A percentile compares a stretch with the other conserved stretches of the same genome.
Evolutionary conservation across 2,113 vertebrate genomes (phyloP).

Genomic region (Ranitomeya variabilis): DNA sequence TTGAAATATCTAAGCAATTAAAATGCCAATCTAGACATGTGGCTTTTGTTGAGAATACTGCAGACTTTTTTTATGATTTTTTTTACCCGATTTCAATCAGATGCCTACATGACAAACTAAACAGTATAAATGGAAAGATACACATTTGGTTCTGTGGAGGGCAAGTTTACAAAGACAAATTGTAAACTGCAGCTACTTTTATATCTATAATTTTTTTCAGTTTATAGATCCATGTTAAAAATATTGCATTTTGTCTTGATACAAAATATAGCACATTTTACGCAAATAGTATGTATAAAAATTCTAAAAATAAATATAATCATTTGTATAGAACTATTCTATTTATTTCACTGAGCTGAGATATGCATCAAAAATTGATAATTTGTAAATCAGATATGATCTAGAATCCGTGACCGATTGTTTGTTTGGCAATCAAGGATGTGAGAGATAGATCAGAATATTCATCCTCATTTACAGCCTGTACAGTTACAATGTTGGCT

Average conservation of each 20-base stretch:
- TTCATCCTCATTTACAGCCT: background rate
- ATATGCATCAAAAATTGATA: background rate
- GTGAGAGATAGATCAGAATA: background rate
- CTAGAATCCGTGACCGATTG: background rate
- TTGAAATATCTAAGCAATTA: constrained; percentile 44
- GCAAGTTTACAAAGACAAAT: background rate
- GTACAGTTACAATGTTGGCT: background rate
- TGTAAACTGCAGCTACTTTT: background rate
- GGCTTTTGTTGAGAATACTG: constrained; percentile 25
- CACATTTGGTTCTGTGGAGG: background rate
- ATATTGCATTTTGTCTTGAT: background rate
- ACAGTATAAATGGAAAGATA: background rate
- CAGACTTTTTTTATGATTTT: background rate
- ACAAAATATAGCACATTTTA: background rate
- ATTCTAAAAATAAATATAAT: too few relatives aligned
- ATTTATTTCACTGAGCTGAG: background rate
- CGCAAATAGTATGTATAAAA: too few relatives aligned
- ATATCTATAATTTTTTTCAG: background rate
- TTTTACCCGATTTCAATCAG: constrained; percentile 26
- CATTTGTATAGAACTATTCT: background rate
- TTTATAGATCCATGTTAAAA: background rate
- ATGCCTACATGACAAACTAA: background rate
- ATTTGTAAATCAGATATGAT: background rate
- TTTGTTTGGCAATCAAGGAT: background rate
- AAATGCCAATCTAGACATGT: constrained; percentile 44